Percentiles rank a stretch among this genome's conserved stretches.
Evolutionary conservation across 2,113 vertebrate species (phyloP).

Genomic region (Sinosuthora webbiana): DNA sequence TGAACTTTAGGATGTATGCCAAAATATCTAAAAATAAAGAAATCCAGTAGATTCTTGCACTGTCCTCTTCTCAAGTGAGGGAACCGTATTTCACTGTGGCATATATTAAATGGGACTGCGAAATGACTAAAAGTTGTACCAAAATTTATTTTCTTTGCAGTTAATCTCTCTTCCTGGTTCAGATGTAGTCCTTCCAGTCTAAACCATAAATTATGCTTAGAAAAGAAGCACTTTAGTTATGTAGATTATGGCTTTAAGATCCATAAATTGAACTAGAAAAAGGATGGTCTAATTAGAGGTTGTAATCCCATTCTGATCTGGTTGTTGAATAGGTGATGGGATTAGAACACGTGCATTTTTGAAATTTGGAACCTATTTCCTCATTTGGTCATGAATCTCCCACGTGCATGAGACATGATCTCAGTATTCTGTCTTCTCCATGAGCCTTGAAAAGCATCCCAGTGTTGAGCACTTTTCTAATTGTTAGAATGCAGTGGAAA

Average conservation of each 20-base stretch:
- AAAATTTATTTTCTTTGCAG: not conserved
- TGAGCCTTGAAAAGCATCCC: not conserved
- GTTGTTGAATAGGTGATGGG: not conserved
- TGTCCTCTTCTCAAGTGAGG: not conserved
- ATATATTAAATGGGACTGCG: not conserved
- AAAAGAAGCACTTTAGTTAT: not conserved
- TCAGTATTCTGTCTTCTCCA: not conserved
- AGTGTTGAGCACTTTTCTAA: not conserved
- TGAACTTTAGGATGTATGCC: not conserved
- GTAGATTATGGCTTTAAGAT: not conserved
- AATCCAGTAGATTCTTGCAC: not conserved
- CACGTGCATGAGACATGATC: accelerated
- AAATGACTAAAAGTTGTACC: not conserved
- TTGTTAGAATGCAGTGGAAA: not conserved
- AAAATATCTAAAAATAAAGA: not conserved
- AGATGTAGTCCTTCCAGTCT: not conserved
- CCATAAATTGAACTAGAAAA: not conserved
- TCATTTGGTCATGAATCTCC: not conserved
- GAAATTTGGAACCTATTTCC: not conserved
- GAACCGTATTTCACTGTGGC: not conserved
- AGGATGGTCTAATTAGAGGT: not conserved
- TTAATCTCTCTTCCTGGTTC: not conserved
- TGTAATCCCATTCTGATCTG: not conserved
- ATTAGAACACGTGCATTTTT: accelerated
- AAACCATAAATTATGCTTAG: not conserved